Evolutionary conservation across 2,113 vertebrate species (phyloP), one percentile per base, ranked within the genome.

Genomic region (Helogale parvula): DNA sequence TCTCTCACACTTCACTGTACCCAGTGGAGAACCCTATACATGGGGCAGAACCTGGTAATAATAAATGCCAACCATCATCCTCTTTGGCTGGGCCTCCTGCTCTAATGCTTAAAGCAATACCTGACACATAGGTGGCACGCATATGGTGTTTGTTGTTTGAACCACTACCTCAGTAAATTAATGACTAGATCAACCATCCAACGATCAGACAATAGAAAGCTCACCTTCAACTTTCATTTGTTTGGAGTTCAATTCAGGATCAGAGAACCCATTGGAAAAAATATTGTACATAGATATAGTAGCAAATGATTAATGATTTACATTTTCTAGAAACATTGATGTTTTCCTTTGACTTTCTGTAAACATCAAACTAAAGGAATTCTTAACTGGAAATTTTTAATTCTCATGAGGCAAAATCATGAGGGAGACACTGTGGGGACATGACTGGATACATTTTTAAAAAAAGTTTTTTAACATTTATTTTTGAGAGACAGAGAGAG

Each of bases 181-280:
- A 84, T 79, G 38, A 95, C 25, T 31, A 45, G 41, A 96, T 82
- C 80, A 94, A 76, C 38, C 63, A 93, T 12, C 69, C 66, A 93
- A 77, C 0, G 54, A 72, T 84, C 11, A 68, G 29, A 77, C 23
- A 90, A 77, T 17, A 47, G 71, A 88, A 80, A 72, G 25, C 47
- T 94, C 71, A 54, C 66, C 35, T 96, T 97, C 15, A 8, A 66
- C n/a, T 91, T 93, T 83, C 77, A 86, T 93, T 88, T 93, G 38
- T 89, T 91, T 83, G 14, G 29, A 90, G 54, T 97, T 93, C 54
- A 94, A 63, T 79, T 94, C 52, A 79, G 14, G 25, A 19, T 8
- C 68, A 74, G 50, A 94, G 8, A 94, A 90, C 4, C 45, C 90
- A 57, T 29, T 84, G 45, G 31, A 17, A 69, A 85, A 90, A 79